Percentiles rank a stretch among this genome's conserved stretches.
Evolutionary conservation across 2,797 vertebrate genomes (phyloP).

Genomic region (Erpetoichthys calabaricus): DNA sequence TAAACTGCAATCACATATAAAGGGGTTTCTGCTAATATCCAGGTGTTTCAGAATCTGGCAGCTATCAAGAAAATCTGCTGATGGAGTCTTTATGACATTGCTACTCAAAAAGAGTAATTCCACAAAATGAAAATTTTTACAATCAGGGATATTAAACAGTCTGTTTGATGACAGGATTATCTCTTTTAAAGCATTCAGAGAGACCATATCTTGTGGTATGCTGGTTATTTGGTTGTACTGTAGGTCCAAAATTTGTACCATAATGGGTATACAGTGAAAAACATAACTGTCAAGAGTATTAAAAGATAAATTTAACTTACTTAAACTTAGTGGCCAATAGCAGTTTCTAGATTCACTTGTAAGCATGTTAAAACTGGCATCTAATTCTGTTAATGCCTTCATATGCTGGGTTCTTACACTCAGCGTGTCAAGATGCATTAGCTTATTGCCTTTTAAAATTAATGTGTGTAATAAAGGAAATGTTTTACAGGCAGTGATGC

Average conservation of each 20-base stretch:
- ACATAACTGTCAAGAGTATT: slow-evolving; percentile 48
- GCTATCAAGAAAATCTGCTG: slow-evolving; percentile 36
- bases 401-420: slow-evolving; percentile 52
- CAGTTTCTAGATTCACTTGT: slow-evolving; percentile 33
- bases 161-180: slow-evolving; percentile 66
- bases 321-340: slow-evolving; percentile 47
- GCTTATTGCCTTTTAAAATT: slow-evolving; percentile 51
- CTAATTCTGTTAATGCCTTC: slow-evolving; percentile 51
- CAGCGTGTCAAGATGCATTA: slow-evolving; percentile 46
- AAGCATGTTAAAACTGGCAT: slow-evolving; percentile 64
- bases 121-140: slow-evolving; percentile 39
- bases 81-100: slow-evolving; percentile 55
- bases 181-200: slow-evolving; percentile 40
- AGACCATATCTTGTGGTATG: slow-evolving; percentile 30
- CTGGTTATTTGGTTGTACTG: slow-evolving; percentile 55
- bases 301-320: slow-evolving; percentile 54
- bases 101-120: slow-evolving; percentile 42
- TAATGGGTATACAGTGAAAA: slow-evolving; percentile 62
- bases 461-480: slow-evolving; percentile 43
- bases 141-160: slow-evolving; percentile 56
- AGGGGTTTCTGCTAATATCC: slow-evolving; percentile 46
- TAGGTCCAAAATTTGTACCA: slow-evolving; percentile 42
- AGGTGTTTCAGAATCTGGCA: slow-evolving; percentile 49
- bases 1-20: slow-evolving; percentile 28
- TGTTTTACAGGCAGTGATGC: slow-evolving; percentile 40